A percentile compares a stretch with the other conserved stretches of the same genome.
Evolutionary conservation across 2,888 invertebrate genomes (phyloP).

Genomic region (Phrixothrix hirtus): DNA sequence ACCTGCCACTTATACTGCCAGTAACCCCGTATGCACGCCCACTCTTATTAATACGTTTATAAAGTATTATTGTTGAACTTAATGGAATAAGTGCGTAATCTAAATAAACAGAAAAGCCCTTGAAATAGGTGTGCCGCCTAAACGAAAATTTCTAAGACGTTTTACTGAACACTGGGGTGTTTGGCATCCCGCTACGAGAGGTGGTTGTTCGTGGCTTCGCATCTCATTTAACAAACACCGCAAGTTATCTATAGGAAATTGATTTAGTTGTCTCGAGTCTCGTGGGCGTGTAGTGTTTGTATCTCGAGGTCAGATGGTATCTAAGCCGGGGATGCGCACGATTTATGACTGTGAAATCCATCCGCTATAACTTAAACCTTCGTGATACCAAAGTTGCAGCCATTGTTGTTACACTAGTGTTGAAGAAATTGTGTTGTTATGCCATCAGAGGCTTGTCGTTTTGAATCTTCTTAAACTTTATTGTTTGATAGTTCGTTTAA

Average conservation of each 20-base stretch:
- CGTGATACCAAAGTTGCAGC: conserved; percentile 45
- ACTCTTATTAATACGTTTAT: no score
- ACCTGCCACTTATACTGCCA: no score
- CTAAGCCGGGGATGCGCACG: conserved; percentile 49
- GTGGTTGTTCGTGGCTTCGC: conserved; percentile 43
- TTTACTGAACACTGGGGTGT: no score
- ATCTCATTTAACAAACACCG: conserved; percentile 44
- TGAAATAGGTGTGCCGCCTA: no score
- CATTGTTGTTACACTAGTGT: conserved; percentile 35
- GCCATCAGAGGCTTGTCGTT: conserved; percentile 1
- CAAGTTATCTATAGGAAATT: conserved; percentile 48
- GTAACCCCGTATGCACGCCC: no score
- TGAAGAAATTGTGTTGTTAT: conserved; percentile 28
- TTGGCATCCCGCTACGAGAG: conserved; percentile 25
- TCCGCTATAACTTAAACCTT: conserved; percentile 51
- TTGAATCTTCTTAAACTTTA: no score
- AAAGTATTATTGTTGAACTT: no score
- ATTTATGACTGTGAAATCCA: conserved; percentile 54
- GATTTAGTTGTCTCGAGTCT: conserved; percentile 57
- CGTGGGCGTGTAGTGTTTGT: conserved; percentile 57
- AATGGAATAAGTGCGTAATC: no score
- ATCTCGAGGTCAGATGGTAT: conserved; percentile 52
- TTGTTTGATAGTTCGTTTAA: no score
- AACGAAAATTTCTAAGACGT: no score
- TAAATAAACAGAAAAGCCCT: no score